phyloP scores from a whole-genome alignment of 2,113 vertebrate species.

The Boleophthalmus pectinirostris region DNA sequence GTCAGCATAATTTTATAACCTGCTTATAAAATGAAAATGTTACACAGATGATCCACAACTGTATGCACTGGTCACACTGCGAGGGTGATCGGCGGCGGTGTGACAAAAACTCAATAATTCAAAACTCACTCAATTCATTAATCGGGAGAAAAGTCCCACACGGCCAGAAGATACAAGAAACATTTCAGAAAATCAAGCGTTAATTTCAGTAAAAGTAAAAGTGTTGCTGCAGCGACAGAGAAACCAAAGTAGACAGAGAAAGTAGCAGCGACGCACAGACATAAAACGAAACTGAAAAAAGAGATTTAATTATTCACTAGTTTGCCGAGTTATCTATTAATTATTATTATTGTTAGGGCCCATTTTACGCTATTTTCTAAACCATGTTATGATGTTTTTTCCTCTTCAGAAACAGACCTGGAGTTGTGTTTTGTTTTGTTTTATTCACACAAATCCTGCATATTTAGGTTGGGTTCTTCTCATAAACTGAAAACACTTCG shows the following conservation, averaged over 20 bases:
- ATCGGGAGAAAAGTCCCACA: neutral
- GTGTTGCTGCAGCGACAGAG: neutral
- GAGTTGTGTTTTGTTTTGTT: too few relatives aligned
- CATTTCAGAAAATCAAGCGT: neutral
- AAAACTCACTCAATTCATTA: constrained; percentile 5
- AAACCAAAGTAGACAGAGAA: neutral
- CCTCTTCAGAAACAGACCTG: too few relatives aligned
- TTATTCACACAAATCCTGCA: too few relatives aligned
- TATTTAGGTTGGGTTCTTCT: too few relatives aligned
- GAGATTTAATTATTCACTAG: too few relatives aligned
- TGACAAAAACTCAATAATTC: neutral
- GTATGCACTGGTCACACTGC: constrained; percentile 5
- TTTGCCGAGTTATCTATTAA: too few relatives aligned
- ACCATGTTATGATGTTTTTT: too few relatives aligned
- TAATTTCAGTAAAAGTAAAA: neutral
- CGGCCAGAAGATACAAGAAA: neutral
- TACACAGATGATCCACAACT: constrained; percentile 15
- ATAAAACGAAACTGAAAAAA: neutral
- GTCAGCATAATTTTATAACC: neutral
- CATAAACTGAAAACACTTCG: too few relatives aligned
- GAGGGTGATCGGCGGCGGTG: constrained; percentile 5
- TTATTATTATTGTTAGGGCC: too few relatives aligned
- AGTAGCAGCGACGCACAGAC: neutral
- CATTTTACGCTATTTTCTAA: too few relatives aligned
- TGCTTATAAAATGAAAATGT: constrained; percentile 3